Evolutionary conservation across 2,113 vertebrate species (phyloP).

Genomic region (Nicator chloris): DNA sequence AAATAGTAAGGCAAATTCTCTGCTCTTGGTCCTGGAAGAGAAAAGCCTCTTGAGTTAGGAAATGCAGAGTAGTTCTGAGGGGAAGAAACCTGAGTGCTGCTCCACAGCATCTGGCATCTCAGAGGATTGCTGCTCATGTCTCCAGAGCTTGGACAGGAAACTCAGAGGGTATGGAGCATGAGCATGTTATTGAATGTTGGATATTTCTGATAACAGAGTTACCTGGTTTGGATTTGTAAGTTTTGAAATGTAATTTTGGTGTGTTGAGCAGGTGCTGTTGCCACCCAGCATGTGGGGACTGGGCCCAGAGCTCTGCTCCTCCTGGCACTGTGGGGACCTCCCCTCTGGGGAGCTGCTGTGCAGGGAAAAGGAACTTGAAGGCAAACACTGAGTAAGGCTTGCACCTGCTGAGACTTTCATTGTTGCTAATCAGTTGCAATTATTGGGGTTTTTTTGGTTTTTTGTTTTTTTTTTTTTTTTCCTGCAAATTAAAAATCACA

Average conservation of each 20-base stretch:
- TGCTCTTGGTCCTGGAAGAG: not conserved
- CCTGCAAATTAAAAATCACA: not conserved
- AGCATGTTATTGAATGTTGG: not conserved
- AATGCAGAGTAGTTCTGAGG: not conserved
- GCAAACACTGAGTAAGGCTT: not conserved
- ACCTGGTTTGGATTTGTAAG: not conserved
- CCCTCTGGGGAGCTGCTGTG: not conserved
- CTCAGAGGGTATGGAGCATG: fast-evolving
- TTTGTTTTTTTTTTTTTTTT: not conserved
- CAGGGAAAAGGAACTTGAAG: not conserved
- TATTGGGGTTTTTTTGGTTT: not conserved
- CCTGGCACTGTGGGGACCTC: not conserved
- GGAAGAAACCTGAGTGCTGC: not conserved
- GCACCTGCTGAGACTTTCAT: not conserved
- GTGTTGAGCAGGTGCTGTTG: not conserved
- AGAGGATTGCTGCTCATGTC: not conserved
- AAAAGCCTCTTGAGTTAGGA: not conserved
- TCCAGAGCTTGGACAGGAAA: not conserved
- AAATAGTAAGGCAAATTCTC: not conserved
- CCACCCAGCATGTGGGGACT: not conserved
- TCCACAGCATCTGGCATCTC: not conserved
- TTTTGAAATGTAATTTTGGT: not conserved
- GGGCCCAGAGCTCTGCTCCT: not conserved
- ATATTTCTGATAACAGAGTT: not conserved
- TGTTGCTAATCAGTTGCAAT: not conserved